Base-by-base conservation (phyloP, 2,113 vertebrate species). In the Gymnobelideus leadbeateri region DNA sequence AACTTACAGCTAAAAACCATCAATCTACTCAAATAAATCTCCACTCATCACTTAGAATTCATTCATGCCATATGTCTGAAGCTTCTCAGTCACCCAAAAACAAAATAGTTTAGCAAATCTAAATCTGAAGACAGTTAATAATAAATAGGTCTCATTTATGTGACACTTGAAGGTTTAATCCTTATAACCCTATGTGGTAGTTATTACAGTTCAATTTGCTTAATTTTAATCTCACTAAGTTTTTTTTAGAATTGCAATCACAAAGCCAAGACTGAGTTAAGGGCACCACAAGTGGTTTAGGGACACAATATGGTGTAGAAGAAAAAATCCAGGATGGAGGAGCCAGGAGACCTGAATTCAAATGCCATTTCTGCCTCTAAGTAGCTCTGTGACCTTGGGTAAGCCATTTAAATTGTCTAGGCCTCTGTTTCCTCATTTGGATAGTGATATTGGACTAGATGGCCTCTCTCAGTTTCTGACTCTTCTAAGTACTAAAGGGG, bases 11-110 rank as follows among this genome's bases (percentile, higher is more conserved):
- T 92, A 54, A 55, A 95, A 96, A 89, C 31, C 31, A 93, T 11
- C 28, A 89, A 89, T 61, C n/a, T 26, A 3, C 24, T 12, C 31
- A 21, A 43, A 43, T 43, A 43, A 21, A 84, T 84, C 68, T 84
- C 16, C 16, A 43, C 19, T 37, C 10, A 8, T 8, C 28, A 4
- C 31, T 61, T 96, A 91, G 93, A 51, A 47, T 89, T 93, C 89
- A 54, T 94, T 95, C 91, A 92, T 92, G 54, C 21, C 25, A 21
- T 92, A 91, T 94, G 52, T 61, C 51, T 43, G 93, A 26, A 95
- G 19, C 37, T 51, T 77, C 51, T 97, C 46, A 90, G 37, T 84
- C 89, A 47, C 47, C n/a, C 23, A 84, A 93, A 96, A 96, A 25
- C 37, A 89, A 89, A 92, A 49, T 90, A 43, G 26, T 46, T 28